Evolutionary conservation across 2,113 vertebrate genomes (phyloP).

Genomic region (Ursus arctos): DNA sequence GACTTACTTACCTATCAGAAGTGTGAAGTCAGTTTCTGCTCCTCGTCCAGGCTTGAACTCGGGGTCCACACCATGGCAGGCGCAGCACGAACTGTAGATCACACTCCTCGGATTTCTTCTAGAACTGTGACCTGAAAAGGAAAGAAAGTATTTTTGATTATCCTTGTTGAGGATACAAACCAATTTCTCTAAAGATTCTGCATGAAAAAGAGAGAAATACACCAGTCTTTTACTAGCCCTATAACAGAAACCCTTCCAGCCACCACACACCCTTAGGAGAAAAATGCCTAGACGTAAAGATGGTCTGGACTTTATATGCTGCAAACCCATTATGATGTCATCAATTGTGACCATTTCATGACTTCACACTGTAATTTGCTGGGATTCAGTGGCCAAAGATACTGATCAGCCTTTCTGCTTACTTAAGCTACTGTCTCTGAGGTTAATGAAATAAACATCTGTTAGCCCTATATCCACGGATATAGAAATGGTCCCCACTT

Average conservation of each 20-base stretch:
- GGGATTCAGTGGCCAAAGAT: not conserved
- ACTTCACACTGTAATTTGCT: not conserved
- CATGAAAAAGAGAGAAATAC: not conserved
- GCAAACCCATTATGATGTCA: not conserved
- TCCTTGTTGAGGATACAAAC: not conserved
- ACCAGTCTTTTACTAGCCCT: not conserved
- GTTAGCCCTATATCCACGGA: not conserved
- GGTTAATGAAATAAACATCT: not conserved
- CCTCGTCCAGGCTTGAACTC: conserved; percentile 92
- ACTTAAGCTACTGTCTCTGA: not conserved
- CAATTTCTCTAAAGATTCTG: not conserved
- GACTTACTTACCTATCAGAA: conserved; percentile 89
- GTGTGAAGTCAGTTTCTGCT: conserved; percentile 91
- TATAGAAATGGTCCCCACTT: not conserved
- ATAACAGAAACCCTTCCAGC: not conserved
- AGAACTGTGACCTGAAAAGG: conserved; percentile 92
- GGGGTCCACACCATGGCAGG: conserved; percentile 90
- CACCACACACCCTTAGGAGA: not conserved
- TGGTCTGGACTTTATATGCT: not conserved
- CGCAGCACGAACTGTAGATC: conserved; percentile 92
- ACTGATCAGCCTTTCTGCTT: not conserved
- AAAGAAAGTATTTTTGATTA: conserved; percentile 21
- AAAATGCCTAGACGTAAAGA: not conserved
- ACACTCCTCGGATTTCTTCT: conserved; percentile 93
- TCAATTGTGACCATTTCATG: not conserved